phyloP scores from a whole-genome alignment of 2,888 invertebrate genomes.

The Papilio elwesi region DNA sequence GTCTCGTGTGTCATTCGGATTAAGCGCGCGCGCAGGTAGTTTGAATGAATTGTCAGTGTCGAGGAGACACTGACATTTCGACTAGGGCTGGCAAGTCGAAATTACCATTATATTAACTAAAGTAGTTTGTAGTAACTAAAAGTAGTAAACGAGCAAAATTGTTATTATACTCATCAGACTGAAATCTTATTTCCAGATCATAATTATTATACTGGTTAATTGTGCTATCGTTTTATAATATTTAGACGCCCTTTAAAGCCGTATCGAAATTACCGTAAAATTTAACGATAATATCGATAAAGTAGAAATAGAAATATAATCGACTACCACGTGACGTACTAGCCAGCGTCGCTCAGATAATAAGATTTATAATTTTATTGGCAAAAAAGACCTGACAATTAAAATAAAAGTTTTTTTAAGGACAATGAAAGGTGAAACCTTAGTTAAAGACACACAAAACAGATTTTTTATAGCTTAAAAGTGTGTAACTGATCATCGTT shows the following conservation, averaged over 20 bases:
- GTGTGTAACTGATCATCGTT: no score
- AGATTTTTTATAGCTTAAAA: no score
- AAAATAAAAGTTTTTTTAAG: no score
- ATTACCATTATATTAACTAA: slow-evolving; percentile 6
- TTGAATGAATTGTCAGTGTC: slow-evolving; percentile 83
- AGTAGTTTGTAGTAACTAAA: not conserved
- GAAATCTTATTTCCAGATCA: slow-evolving; percentile 23
- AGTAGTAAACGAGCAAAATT: not conserved
- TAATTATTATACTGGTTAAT: slow-evolving; percentile 20
- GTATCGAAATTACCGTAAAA: slow-evolving; percentile 22
- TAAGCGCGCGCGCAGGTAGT: slow-evolving; percentile 81
- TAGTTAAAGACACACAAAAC: no score
- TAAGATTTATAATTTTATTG: no score
- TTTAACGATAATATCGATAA: slow-evolving; percentile 24
- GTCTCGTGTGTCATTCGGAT: slow-evolving; percentile 77
- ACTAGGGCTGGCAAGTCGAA: slow-evolving; percentile 61
- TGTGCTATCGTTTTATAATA: slow-evolving; percentile 11
- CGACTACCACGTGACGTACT: not conserved
- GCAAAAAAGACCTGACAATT: no score
- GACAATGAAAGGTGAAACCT: no score
- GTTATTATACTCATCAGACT: slow-evolving; percentile 14
- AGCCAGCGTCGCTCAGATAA: no score
- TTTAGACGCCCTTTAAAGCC: slow-evolving; percentile 9
- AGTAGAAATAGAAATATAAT: slow-evolving; percentile 17
- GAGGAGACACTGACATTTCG: slow-evolving; percentile 64